Base-by-base conservation (phyloP, 1,140 invertebrate species). In the Nylanderia fulva region DNA sequence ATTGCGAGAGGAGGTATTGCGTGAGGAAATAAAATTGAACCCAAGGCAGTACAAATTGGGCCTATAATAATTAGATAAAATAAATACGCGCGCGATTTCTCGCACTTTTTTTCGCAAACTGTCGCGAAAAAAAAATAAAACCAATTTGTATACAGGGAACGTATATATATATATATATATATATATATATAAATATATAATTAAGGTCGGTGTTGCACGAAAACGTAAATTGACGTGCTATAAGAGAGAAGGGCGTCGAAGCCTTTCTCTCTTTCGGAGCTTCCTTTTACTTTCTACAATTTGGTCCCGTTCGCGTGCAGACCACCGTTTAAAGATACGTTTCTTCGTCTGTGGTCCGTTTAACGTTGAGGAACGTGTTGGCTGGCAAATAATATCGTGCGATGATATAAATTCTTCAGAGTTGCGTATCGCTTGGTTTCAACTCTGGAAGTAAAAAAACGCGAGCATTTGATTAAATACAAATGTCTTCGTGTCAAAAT, bases 331-430 rank as follows among this genome's bases (percentile, higher is more conserved):
- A 82, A 56, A 82, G 5, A 11, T 72, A 72, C 18, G 66, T 71
- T 82, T 82, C 77, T 82, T 5, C 77, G 77, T 72, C 66, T 82
- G 77, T 60, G 77, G 77, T 82, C 77, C 54, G 66, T 71, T 82
- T 82, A 72, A 82, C 52, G 36, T 80, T 36, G 36, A 42, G 52
- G 71, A 71, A 71, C 54, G 24, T 82, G 77, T n/a, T 29, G 56
- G 15, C 29, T 68, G 52, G 9, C 29, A 36, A 68, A 66, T 66
- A 77, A 63, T 48, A 11, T 64, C 24, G 18, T 4, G 13, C 13
- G 21, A 66, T 36, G 9, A 15, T n/a, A 27, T 21, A 13, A 21
- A 54, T 52, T 77, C 8, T 66, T 66, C 9, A n/a, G 5, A 79
- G 1, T 64, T 52, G 8, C 13, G 0, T 13, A 76, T 48, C 33